phyloP scores from a whole-genome alignment of 1,140 invertebrate genomes.

The Apis florea region DNA sequence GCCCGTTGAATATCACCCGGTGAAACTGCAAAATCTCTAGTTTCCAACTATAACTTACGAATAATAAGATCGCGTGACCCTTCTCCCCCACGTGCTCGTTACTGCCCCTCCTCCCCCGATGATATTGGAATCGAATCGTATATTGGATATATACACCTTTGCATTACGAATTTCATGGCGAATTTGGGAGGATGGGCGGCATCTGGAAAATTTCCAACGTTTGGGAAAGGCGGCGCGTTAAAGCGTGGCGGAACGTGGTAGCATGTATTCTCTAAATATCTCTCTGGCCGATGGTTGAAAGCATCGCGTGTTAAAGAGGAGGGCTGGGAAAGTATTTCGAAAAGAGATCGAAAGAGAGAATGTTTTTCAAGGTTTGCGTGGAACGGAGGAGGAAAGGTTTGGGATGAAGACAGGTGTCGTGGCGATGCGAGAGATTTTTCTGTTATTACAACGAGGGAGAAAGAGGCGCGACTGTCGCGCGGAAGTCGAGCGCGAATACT shows the following conservation, averaged over 20 bases:
- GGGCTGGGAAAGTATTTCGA: neutral
- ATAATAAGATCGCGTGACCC: too few species aligned
- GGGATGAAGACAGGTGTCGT: neutral
- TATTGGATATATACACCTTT: neutral
- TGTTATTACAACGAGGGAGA: conserved; percentile 17
- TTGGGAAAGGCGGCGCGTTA: neutral
- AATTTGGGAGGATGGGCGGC: neutral
- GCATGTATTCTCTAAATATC: neutral
- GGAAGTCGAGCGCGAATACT: too few species aligned
- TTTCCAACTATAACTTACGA: neutral
- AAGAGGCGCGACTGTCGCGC: too few species aligned
- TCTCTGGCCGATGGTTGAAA: neutral
- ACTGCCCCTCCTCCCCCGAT: too few species aligned
- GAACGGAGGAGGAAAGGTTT: neutral
- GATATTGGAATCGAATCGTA: neutral
- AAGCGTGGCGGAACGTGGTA: neutral
- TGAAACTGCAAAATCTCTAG: too few species aligned
- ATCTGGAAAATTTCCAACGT: neutral
- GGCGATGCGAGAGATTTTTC: conserved; percentile 23
- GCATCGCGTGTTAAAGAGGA: neutral
- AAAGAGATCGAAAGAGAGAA: neutral
- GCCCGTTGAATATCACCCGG: neutral
- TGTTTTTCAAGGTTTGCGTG: neutral
- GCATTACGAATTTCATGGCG: neutral
- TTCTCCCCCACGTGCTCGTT: neutral